Conservation (phyloP, 2,797 vertebrate genomes). For the Delichon dasypus region DNA sequence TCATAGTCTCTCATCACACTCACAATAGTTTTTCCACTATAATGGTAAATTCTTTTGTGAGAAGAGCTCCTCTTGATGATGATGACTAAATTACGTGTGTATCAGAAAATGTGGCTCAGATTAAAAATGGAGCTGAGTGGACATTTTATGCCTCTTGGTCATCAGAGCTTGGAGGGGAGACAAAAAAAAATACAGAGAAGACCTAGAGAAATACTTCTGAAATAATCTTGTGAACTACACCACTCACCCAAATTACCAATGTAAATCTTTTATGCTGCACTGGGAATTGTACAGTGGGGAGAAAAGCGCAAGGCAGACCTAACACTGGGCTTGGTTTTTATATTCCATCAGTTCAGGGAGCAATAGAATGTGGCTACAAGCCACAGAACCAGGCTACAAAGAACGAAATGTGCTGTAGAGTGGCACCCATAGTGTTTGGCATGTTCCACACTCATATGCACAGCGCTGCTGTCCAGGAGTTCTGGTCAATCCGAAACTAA, state of each 20-base stretch:
- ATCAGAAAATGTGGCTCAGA: background rate
- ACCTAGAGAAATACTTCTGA: background rate
- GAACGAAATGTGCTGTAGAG: background rate
- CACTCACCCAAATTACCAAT: background rate
- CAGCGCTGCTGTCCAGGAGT: background rate
- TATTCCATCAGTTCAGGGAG: background rate
- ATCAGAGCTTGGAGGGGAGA: background rate
- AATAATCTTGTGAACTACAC: background rate
- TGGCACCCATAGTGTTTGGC: background rate
- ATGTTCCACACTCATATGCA: background rate
- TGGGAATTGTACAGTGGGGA: background rate
- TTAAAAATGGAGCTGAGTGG: background rate
- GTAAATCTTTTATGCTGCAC: background rate
- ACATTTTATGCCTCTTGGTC: background rate
- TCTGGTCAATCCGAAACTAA: conserved; percentile 30
- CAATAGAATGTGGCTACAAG: background rate
- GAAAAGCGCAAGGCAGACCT: background rate
- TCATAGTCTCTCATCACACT: background rate
- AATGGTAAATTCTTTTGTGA: background rate
- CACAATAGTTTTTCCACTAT: background rate
- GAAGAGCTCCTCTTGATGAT: background rate
- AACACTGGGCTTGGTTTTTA: background rate
- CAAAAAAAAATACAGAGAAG: background rate
- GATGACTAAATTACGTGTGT: background rate
- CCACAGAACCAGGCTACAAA: background rate